A percentile compares a stretch with the other conserved stretches of the same genome.
Evolutionary conservation across 2,797 vertebrate genomes (phyloP).

Genomic region (Amniataba percoides): DNA sequence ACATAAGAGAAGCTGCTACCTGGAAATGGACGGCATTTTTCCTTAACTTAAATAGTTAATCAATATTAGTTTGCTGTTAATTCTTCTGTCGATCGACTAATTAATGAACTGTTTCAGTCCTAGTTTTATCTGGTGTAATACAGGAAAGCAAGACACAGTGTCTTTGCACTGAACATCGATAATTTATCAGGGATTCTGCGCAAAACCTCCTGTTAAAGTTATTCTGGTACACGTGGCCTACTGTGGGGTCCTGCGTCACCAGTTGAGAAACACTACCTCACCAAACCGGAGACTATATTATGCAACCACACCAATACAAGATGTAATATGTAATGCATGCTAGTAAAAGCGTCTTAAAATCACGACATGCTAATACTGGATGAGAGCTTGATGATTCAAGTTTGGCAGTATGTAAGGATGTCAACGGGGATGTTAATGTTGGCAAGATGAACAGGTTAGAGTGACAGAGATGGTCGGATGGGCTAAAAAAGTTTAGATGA

Average conservation of each 20-base stretch:
- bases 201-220: background rate
- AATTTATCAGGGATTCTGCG: background rate
- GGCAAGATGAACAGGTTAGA: constrained; percentile 27
- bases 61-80: background rate
- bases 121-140: background rate
- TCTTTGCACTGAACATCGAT: background rate
- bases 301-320: constrained; percentile 39
- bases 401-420: constrained; percentile 44
- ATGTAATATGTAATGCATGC: constrained; percentile 49
- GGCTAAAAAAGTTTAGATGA: constrained; percentile 11
- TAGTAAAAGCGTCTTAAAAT: constrained; percentile 39
- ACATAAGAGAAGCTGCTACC: background rate
- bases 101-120: background rate
- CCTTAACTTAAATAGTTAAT: background rate
- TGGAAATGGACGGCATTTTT: background rate
- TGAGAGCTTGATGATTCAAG: constrained; percentile 18
- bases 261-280: constrained; percentile 64
- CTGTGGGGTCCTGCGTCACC: constrained; percentile 35
- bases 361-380: constrained; percentile 60
- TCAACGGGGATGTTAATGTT: constrained; percentile 19
- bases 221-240: background rate
- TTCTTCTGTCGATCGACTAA: background rate
- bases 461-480: background rate
- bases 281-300: constrained; percentile 12
- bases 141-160: background rate